phyloP scores from a whole-genome alignment of 2,797 vertebrate genomes.

The Enteromius anoplus region DNA sequence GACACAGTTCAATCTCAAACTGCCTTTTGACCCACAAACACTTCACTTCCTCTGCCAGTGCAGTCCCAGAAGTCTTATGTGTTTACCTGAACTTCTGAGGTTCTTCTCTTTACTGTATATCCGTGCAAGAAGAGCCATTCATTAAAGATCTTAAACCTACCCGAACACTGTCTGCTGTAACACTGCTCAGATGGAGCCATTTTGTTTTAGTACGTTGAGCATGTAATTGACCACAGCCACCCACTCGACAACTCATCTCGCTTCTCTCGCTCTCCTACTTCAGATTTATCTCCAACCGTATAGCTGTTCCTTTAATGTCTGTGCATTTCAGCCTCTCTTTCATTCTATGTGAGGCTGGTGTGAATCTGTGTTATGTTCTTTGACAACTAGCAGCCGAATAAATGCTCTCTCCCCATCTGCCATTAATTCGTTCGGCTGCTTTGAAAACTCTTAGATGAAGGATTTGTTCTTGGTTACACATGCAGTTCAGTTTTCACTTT shows the following conservation, averaged over 20 bases:
- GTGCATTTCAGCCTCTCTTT: slow-evolving; percentile 5
- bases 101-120: slow-evolving; percentile 31
- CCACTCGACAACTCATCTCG: slow-evolving; percentile 32
- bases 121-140: slow-evolving; percentile 40
- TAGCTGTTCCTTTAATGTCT: slow-evolving; percentile 43
- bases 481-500: not conserved
- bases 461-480: slow-evolving; percentile 1
- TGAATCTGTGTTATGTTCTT: slow-evolving; percentile 32
- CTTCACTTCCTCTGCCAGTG: not conserved
- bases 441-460: slow-evolving; percentile 15
- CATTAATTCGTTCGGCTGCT: not conserved
- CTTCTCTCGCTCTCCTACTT: slow-evolving; percentile 40
- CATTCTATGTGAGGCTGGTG: slow-evolving; percentile 16
- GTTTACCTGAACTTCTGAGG: slow-evolving; percentile 35
- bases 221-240: slow-evolving; percentile 61
- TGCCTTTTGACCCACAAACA: slow-evolving; percentile 11
- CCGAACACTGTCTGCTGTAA: slow-evolving; percentile 51
- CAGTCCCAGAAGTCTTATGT: slow-evolving; percentile 13
- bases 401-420: slow-evolving; percentile 19
- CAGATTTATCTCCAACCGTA: slow-evolving; percentile 43
- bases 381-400: slow-evolving; percentile 15
- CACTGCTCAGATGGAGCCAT: slow-evolving; percentile 52
- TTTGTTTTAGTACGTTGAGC: slow-evolving; percentile 60
- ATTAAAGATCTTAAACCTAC: slow-evolving; percentile 48
- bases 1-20: not conserved